Evolutionary conservation across 2,113 vertebrate genomes (phyloP), one percentile per base, ranked within the genome.

Genomic region (Eptatretus burgeri): DNA sequence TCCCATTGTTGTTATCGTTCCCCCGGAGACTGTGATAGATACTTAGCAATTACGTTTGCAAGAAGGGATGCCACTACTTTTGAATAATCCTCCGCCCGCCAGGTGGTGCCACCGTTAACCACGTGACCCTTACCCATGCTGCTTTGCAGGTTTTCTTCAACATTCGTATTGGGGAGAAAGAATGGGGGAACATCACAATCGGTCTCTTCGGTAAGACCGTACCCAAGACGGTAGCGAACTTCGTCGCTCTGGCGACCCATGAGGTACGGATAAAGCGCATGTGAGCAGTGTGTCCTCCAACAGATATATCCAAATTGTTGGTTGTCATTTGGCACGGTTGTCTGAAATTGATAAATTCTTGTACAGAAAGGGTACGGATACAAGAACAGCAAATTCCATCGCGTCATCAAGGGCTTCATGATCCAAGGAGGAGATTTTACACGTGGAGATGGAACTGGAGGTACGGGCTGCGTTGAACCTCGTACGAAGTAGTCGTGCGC

Each of bases 381-480:
- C 75, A 93, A 94, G 66, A 72, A 77, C 68, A 94, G 88, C 78
- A 94, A 83, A 67, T 98, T 98, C 71, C 91, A 98, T 71, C 75
- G 91, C 51, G 82, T 95, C 63, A 98, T 98, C 74, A 85, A 83
- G 67, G 81, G 91, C 63, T 98, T 98, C 71, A 98, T 98, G 91
- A 95, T 98, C 73, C 91, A 98, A 70, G 91, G 87, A 14, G 91
- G 91, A 71, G 91, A 98, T 67, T 98, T 98, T 72, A 98, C 87
- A 64, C 81, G 78, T 0, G 91, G 89, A 12, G 91, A 98, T 10
- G 91, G 91, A 67, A 98, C 89, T 16, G 91, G 91, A 77, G 91
- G 91, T 95, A 72, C 75, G 18, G 63, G 27, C n/a, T n/a, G n/a
- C n/a, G n/a, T n/a, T n/a, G n/a, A n/a, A n/a, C n/a, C n/a, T n/a